Evolutionary conservation across 2,113 vertebrate species (phyloP), one percentile per base, ranked within the genome.

Genomic region (Sinocyclocheilus anophthalmus): DNA sequence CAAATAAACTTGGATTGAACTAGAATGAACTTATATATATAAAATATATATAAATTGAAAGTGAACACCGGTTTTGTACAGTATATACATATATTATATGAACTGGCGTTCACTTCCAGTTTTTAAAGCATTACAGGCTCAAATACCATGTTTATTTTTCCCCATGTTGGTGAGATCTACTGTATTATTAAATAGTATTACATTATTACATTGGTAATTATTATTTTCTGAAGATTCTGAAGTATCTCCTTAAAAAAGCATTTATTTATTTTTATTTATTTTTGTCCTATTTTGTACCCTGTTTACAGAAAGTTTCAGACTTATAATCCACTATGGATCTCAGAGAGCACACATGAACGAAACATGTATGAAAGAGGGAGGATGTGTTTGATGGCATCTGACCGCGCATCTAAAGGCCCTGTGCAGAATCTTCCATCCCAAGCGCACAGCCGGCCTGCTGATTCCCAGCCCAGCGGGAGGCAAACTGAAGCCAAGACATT

Each of bases 331-430:
- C 37, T 0, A 39, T 42, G 8, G 67, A 61, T 3, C n/a, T 42
- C 24, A 45, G 1, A 65, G 14, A 65, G 16, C 59, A 9, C 79
- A 48, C 8, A 14, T 77, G 8, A 77, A 10, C 18, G 24, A 5
- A 80, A 11, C 59, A 12, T 24, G n/a, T 11, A 30, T 48, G 39
- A 48, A 65, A 95, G 92, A 88, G 88, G 90, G 90, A 91, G 91
- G 92, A 80, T 85, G 67, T 78, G 87, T 89, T 91, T 90, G 91
- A 90, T 91, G 93, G 93, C 91, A 92, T 95, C 92, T 94, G 90
- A 92, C 89, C 92, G 90, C 88, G 90, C 86, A 91, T 67, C 92
- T 93, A 88, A 93, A 84, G 92, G 92, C 86, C 91, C 91, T 92
- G 90, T 91, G 83, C 93, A 91, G 91, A 93, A 93, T 88, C 83